Evolutionary conservation across 2,113 vertebrate species (phyloP), one percentile per base, ranked within the genome.

Genomic region (Pygoscelis adeliae): DNA sequence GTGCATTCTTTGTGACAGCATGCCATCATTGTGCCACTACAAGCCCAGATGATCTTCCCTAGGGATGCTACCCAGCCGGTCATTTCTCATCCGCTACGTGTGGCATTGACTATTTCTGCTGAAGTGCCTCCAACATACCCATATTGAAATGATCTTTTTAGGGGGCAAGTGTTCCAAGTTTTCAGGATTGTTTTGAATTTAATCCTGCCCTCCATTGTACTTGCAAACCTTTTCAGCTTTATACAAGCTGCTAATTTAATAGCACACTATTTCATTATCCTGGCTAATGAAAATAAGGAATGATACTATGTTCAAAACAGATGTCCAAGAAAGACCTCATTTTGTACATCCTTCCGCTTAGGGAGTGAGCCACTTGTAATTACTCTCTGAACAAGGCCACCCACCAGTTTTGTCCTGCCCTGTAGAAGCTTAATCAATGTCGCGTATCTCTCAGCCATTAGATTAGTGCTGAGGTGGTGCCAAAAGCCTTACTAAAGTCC

Each of bases 41-140:
- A 72, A 90, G 40, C 79, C 71, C 76, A 49, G 49, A 56, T 56
- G 85, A 93, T 71, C 85, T n/a, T 83, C 94, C 88, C 38, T 10
- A 67, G 74, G 74, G 92, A 80, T 72, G 52, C 44, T 44, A 52
- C 83, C 29, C 80, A 83, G 47, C 32, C 0, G 0, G 52, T 46
- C 1, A 1, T 14, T 82, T 79, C 81, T 84, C 78, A 82, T 29
- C 46, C 25, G 2, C 72, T 61, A 20, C 2, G 1, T 32, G 27
- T 79, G 62, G 20, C 63, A 50, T 1, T 46, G 59, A 56, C 40
- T 71, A 12, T 47, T 78, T 53, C 59, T 82, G 46, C 72, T 87
- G 22, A 87, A n/a, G 29, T n/a, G 46, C n/a, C 63, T 91, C 87
- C 78, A 52, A 7, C 11, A 4, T n/a, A 66, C 21, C 13, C 19